Evolutionary conservation across 2,113 vertebrate genomes (phyloP).

Genomic region (Cavia aperea): DNA sequence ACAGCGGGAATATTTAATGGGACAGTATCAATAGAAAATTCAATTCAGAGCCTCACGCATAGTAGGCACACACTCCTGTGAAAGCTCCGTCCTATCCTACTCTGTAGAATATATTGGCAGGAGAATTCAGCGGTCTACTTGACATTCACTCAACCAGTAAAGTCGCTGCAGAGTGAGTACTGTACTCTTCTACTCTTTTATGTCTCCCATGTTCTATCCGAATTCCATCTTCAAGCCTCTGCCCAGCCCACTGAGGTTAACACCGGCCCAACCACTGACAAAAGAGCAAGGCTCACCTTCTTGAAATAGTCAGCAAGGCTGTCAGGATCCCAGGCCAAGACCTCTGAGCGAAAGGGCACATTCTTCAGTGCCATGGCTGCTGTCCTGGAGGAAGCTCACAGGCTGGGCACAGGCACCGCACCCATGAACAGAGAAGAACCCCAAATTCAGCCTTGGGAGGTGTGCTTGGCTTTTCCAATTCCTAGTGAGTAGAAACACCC

Average conservation of each 20-base stretch:
- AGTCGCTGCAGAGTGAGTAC: rapidly evolving
- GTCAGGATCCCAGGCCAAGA: slow-evolving; percentile 82
- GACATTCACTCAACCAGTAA: neutral
- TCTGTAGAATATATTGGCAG: neutral
- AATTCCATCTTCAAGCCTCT: neutral
- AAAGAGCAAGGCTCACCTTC: slow-evolving; percentile 69
- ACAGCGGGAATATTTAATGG: rapidly evolving
- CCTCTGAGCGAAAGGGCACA: slow-evolving; percentile 82
- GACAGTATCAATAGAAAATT: too few species aligned
- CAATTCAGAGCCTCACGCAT: too few species aligned
- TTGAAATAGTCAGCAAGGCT: slow-evolving; percentile 85
- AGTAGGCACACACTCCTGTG: neutral
- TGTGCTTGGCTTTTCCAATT: neutral
- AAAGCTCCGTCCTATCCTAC: neutral
- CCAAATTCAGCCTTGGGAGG: neutral
- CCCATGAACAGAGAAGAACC: slow-evolving; percentile 30
- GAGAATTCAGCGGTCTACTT: rapidly evolving
- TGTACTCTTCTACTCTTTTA: neutral
- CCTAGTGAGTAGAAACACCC: neutral
- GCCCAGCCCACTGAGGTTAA: neutral
- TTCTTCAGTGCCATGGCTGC: slow-evolving; percentile 80
- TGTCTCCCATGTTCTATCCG: rapidly evolving
- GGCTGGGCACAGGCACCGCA: rapidly evolving
- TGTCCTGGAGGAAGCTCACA: slow-evolving; percentile 15
- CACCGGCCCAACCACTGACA: neutral